phyloP scores from a whole-genome alignment of 2,888 invertebrate genomes.

The Dimorphilus gyrociliatus region DNA sequence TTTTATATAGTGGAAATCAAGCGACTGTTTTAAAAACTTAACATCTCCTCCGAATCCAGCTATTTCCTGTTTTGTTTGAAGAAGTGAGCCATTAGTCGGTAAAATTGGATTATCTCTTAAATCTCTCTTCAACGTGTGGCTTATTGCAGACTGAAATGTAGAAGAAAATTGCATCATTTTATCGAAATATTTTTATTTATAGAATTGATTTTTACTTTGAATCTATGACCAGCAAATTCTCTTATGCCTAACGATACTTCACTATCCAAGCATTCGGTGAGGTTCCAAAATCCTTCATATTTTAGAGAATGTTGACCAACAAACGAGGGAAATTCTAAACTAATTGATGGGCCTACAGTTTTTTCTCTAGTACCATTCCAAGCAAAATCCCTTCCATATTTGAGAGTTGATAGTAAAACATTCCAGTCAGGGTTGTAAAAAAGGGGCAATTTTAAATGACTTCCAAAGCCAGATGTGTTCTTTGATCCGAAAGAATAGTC shows the following conservation, averaged over 20 bases:
- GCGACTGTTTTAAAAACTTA: slow-evolving; percentile 68
- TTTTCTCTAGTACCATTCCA: too few relatives aligned
- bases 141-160: too few relatives aligned
- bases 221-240: slow-evolving; percentile 69
- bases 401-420: too few relatives aligned
- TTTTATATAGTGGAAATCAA: slow-evolving; percentile 53
- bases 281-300: slow-evolving; percentile 70
- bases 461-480: slow-evolving; percentile 59
- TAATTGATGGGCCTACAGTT: not conserved
- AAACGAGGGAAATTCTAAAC: slow-evolving; percentile 22
- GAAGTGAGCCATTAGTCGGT: slow-evolving; percentile 54
- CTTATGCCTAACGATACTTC: slow-evolving; percentile 64
- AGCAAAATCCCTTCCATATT: too few relatives aligned
- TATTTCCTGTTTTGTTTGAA: slow-evolving; percentile 52
- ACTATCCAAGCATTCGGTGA: slow-evolving; percentile 54
- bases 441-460: slow-evolving; percentile 69
- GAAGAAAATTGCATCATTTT: too few relatives aligned
- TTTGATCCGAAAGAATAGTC: slow-evolving; percentile 73
- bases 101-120: slow-evolving; percentile 62
- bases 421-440: too few relatives aligned
- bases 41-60: slow-evolving; percentile 80
- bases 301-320: slow-evolving; percentile 54
- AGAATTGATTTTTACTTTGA: slow-evolving; percentile 55
- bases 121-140: slow-evolving; percentile 61
- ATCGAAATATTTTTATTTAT: slow-evolving; percentile 6